Conservation (phyloP, 2,113 vertebrate species). For the Cygnus atratus region DNA sequence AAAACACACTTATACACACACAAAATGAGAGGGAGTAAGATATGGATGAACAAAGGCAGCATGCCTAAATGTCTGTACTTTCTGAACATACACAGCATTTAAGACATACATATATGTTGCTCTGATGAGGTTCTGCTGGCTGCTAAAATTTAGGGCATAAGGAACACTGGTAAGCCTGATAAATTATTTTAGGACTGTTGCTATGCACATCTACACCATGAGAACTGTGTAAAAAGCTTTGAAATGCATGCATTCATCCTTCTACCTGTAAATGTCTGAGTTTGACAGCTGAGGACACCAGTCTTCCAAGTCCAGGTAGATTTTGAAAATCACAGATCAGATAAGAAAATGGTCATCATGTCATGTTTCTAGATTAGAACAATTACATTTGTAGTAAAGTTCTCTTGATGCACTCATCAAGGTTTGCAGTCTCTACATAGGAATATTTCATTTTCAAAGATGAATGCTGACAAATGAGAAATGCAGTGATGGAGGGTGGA, state of each 20-base stretch:
- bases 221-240: background rate
- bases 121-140: background rate
- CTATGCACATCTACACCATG: background rate
- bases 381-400: background rate
- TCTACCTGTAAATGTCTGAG: background rate
- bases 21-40: background rate
- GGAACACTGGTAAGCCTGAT: background rate
- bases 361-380: background rate
- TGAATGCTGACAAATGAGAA: background rate
- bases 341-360: background rate
- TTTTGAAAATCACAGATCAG: background rate
- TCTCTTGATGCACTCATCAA: background rate
- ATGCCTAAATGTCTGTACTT: background rate
- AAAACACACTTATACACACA: background rate
- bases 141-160: background rate
- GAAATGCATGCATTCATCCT: background rate
- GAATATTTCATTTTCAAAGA: background rate
- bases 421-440: background rate
- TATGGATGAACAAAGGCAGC: background rate
- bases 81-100: background rate
- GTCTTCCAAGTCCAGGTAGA: background rate
- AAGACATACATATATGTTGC: background rate
- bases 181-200: background rate
- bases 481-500: rapidly evolving
- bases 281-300: background rate